Evolutionary conservation across 2,797 vertebrate genomes (phyloP).

Genomic region (Nyctalus aviator): DNA sequence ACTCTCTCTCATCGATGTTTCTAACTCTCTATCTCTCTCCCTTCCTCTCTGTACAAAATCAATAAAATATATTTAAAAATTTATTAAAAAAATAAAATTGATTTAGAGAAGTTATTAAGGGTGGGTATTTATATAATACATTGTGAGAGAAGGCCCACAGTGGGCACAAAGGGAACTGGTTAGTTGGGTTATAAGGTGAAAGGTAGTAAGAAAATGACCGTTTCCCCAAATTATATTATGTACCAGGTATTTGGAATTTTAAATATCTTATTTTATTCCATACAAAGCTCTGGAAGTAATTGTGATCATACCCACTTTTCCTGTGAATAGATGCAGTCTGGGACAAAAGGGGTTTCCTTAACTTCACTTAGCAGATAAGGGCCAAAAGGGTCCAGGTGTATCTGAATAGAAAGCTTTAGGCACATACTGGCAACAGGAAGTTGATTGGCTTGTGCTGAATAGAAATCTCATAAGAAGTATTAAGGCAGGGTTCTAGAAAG

Average conservation of each 20-base stretch:
- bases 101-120: constrained; percentile 32
- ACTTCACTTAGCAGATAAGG: neutral
- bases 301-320: neutral
- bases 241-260: neutral
- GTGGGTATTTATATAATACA: neutral
- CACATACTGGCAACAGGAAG: neutral
- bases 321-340: neutral
- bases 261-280: neutral
- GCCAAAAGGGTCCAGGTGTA: neutral
- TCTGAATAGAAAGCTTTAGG: neutral
- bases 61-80: too few relatives aligned
- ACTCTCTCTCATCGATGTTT: too few relatives aligned
- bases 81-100: neutral
- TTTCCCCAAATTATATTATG: neutral
- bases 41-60: too few relatives aligned
- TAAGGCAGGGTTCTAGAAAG: neutral
- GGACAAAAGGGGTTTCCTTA: neutral
- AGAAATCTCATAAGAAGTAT: neutral
- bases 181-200: neutral
- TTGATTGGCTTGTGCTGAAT: neutral
- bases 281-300: neutral
- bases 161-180: neutral
- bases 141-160: neutral
- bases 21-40: too few relatives aligned
- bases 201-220: neutral